Conservation (phyloP, 2,888 invertebrate species). For the Macrosiphum euphorbiae region DNA sequence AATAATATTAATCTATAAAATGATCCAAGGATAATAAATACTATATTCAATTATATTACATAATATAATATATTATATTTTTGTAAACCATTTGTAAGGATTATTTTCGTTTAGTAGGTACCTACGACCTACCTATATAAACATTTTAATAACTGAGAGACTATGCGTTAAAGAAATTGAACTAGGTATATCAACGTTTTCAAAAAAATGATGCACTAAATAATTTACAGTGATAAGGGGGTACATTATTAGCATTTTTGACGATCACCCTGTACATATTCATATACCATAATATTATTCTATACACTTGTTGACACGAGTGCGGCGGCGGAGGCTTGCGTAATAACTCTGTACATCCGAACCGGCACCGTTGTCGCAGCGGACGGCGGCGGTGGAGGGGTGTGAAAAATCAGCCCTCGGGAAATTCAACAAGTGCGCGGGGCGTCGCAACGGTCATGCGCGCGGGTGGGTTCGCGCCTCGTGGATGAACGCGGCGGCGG, state of each 20-base stretch:
- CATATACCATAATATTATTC: background rate
- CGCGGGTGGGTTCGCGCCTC: constrained; percentile 37
- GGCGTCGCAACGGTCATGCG: constrained; percentile 45
- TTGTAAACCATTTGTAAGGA: background rate
- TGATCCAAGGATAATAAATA: background rate
- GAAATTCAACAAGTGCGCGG: constrained; percentile 59
- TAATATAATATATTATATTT: background rate
- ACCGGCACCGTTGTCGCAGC: background rate
- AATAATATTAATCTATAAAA: background rate
- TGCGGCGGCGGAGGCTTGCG: background rate
- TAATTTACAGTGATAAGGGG: background rate
- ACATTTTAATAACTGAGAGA: too few relatives aligned
- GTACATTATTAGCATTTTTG: background rate
- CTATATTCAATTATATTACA: background rate
- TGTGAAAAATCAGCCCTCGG: constrained; percentile 38
- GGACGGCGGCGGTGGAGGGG: background rate
- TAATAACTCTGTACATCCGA: background rate
- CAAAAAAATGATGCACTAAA: background rate
- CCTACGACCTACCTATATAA: too few relatives aligned
- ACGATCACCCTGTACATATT: background rate
- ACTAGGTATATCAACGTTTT: background rate
- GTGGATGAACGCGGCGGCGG: constrained; percentile 11
- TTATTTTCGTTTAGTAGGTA: too few relatives aligned
- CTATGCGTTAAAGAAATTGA: too few relatives aligned
- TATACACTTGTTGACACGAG: constrained; percentile 23